These are phyloP conservation scores for Callionymus lyra DNA, from an alignment of 2,113 vertebrate genomes.

Conservation along the genomic window DNA sequence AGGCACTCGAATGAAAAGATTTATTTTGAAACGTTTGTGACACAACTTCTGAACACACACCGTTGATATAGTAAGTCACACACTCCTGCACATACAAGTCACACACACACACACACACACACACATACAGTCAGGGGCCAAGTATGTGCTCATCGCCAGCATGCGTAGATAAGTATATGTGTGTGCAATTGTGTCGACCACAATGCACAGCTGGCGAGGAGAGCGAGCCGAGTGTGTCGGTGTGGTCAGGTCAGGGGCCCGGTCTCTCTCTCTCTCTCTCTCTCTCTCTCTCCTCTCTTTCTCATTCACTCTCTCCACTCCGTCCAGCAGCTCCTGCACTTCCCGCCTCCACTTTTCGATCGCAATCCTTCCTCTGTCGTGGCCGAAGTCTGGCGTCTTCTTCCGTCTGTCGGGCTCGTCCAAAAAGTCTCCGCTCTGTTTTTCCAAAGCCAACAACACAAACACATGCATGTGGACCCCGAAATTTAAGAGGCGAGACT, in stretches of 20 bases:
- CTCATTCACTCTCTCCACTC: slow-evolving; percentile 30
- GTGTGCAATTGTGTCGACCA: slow-evolving; percentile 40
- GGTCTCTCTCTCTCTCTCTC: slow-evolving; percentile 37
- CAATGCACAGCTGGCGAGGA: slow-evolving; percentile 61
- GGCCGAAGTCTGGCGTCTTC: slow-evolving; percentile 48
- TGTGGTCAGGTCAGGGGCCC: slow-evolving; percentile 61
- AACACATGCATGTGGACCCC: slow-evolving; percentile 16
- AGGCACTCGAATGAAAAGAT: too few relatives aligned
- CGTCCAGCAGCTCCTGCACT: too few relatives aligned
- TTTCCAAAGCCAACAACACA: slow-evolving; percentile 39
- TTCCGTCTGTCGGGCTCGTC: slow-evolving; percentile 39
- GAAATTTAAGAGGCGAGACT: slow-evolving; percentile 10
- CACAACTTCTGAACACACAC: too few relatives aligned
- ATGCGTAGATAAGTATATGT: slow-evolving; percentile 60
- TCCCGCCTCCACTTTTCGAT: too few relatives aligned
- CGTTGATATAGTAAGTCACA: slow-evolving; percentile 27
- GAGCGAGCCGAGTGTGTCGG: slow-evolving; percentile 58
- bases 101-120: slow-evolving; percentile 24
- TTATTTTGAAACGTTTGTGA: too few relatives aligned
- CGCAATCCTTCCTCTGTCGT: too few relatives aligned
- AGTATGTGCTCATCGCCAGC: slow-evolving; percentile 62
- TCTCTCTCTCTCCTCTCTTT: slow-evolving; percentile 24
- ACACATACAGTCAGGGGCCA: slow-evolving; percentile 28
- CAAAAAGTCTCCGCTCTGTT: slow-evolving; percentile 30
- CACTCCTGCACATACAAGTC: slow-evolving; percentile 11